These are phyloP conservation scores for Cyaniris semiargus DNA, from an alignment of 2,888 invertebrate genomes.

Conservation along the genomic window DNA sequence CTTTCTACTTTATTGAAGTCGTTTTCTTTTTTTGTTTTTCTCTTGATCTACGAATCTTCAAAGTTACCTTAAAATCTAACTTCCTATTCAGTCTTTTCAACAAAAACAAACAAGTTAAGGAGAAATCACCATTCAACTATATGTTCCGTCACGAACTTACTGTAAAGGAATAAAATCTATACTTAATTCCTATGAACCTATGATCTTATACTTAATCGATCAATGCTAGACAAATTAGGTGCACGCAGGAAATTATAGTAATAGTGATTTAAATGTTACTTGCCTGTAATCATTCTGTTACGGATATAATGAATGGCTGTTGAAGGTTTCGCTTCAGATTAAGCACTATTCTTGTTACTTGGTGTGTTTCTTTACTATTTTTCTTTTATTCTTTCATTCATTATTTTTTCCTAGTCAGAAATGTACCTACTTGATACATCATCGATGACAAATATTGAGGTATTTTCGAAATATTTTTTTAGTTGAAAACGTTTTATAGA, in stretches of 20 bases:
- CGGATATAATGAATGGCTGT: not conserved
- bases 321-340: not conserved
- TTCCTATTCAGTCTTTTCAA: constrained; percentile 33
- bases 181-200: constrained; percentile 20
- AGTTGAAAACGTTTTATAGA: not conserved
- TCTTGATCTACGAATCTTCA: not conserved
- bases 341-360: not conserved
- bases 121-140: constrained; percentile 38
- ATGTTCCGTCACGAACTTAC: constrained; percentile 36
- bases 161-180: constrained; percentile 37
- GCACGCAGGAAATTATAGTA: constrained; percentile 2
- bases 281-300: not conserved
- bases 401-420: too few species aligned
- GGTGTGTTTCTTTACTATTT: not conserved
- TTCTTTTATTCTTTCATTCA: not conserved
- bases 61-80: not conserved
- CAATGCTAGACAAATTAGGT: not conserved
- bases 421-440: too few species aligned
- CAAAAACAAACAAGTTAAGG: constrained; percentile 49
- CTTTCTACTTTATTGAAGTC: not conserved
- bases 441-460: not conserved
- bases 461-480: not conserved
- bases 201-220: constrained; percentile 19
- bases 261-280: constrained; percentile 9
- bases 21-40: not conserved